These are phyloP conservation scores for Pseudolycoriella hygida DNA, from an alignment of 2,888 invertebrate species.

Conservation along the genomic window DNA sequence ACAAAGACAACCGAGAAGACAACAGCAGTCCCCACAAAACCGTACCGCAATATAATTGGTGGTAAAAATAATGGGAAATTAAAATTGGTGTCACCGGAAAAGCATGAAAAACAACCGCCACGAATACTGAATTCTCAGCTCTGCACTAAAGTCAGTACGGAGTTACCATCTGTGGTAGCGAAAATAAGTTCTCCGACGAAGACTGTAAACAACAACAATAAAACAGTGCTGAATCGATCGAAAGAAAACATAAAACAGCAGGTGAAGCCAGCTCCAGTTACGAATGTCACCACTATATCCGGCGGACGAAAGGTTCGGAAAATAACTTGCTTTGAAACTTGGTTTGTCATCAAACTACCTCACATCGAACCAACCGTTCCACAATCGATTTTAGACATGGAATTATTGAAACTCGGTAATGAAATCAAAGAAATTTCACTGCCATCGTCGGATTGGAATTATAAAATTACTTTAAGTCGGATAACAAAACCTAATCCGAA, in stretches of 20 bases:
- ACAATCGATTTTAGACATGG: slow-evolving; percentile 17
- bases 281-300: slow-evolving; percentile 12
- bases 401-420: slow-evolving; percentile 24
- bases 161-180: background rate
- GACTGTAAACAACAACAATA: background rate
- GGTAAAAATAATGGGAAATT: slow-evolving; percentile 3
- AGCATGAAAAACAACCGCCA: background rate
- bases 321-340: slow-evolving; percentile 29
- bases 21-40: background rate
- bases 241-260: background rate
- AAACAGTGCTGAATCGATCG: background rate
- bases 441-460: slow-evolving; percentile 23
- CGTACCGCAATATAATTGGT: background rate
- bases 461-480: slow-evolving; percentile 23
- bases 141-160: background rate
- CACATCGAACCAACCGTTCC: slow-evolving; percentile 7
- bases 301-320: slow-evolving; percentile 26
- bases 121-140: slow-evolving; percentile 6
- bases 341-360: slow-evolving; percentile 26
- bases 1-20: background rate
- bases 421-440: slow-evolving; percentile 18
- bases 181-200: background rate
- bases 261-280: slow-evolving; percentile 3
- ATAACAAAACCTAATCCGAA: background rate
- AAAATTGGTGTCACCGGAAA: background rate